Percentiles rank a stretch among this genome's conserved stretches.
Conservation (phyloP, 2,797 vertebrate genomes). For the Phataginus tetradactyla region DNA sequence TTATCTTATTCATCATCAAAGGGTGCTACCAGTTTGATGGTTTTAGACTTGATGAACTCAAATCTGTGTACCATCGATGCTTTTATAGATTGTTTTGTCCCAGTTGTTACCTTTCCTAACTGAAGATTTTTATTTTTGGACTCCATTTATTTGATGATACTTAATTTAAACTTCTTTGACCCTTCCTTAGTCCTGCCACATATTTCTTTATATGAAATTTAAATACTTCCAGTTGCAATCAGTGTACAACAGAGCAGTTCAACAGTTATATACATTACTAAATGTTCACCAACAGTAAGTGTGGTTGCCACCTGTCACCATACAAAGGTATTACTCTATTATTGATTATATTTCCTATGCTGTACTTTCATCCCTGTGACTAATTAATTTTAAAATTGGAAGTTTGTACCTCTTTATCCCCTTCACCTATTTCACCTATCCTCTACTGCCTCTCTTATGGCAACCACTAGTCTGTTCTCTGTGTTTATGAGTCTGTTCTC, state of each 20-base stretch:
- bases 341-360: no score
- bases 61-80: not conserved
- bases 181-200: not conserved
- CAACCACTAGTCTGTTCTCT: no score
- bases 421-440: no score
- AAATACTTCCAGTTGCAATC: slow-evolving; percentile 4
- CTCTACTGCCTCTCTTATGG: no score
- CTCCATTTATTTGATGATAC: not conserved
- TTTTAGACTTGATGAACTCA: not conserved
- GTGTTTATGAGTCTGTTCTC: no score
- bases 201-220: not conserved
- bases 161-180: slow-evolving; percentile 9
- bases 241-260: not conserved
- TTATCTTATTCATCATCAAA: not conserved
- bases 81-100: not conserved
- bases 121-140: not conserved
- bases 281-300: no score
- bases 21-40: not conserved
- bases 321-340: no score
- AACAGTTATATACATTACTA: no score
- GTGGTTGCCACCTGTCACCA: no score
- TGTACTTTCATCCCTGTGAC: no score
- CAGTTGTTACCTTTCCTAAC: not conserved
- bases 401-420: no score
- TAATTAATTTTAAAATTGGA: no score